phyloP scores from a whole-genome alignment of 2,113 vertebrate species.

The Ramphastos sulfuratus region DNA sequence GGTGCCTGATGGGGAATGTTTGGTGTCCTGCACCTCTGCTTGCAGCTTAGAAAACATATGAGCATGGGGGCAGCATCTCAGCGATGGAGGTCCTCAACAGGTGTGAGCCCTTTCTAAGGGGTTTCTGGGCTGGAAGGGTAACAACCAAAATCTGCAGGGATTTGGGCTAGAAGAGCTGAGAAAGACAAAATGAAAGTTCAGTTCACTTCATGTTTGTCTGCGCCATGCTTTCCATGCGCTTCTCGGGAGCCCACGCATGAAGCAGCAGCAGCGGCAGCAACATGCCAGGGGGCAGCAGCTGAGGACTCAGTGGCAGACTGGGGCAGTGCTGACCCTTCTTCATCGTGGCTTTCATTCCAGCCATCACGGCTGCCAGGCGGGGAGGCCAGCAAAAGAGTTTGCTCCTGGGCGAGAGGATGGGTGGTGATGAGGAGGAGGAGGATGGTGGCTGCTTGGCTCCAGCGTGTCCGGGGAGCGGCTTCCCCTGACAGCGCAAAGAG shows the following conservation, averaged over 20 bases:
- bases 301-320: conserved; percentile 17
- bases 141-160: rapidly evolving
- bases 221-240: rapidly evolving
- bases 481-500: not conserved
- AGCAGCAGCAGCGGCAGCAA: not conserved
- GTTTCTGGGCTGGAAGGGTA: not conserved
- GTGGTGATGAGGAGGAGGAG: not conserved
- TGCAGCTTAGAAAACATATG: not conserved
- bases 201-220: not conserved
- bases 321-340: not conserved
- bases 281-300: not conserved
- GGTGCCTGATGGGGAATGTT: rapidly evolving
- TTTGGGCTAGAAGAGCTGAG: not conserved
- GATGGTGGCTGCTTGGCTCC: not conserved
- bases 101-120: rapidly evolving
- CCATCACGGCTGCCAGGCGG: not conserved
- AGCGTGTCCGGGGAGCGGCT: not conserved
- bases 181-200: not conserved
- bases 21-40: rapidly evolving
- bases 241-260: not conserved
- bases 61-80: rapidly evolving
- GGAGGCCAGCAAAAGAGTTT: not conserved
- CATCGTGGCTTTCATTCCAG: not conserved
- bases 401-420: not conserved
- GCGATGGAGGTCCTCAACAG: rapidly evolving